Evolutionary conservation across 2,888 invertebrate species (phyloP).

Genomic region (Eudemis profundana): DNA sequence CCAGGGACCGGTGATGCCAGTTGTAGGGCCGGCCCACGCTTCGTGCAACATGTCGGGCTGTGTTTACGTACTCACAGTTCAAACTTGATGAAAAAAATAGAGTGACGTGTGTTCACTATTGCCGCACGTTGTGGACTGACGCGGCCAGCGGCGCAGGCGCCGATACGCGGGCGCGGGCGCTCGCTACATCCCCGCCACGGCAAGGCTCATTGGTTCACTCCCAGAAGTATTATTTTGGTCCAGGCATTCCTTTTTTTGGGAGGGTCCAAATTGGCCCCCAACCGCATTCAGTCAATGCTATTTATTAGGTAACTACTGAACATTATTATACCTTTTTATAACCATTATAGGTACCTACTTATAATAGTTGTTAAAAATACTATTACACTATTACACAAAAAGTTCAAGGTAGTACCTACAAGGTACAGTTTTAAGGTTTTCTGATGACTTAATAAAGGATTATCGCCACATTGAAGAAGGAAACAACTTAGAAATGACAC

Average conservation of each 20-base stretch:
- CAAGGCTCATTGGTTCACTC: slow-evolving; percentile 49
- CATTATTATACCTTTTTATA: too few relatives aligned
- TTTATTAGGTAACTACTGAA: too few relatives aligned
- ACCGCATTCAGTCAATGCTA: neutral
- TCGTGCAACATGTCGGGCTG: slow-evolving; percentile 72
- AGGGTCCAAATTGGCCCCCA: slow-evolving; percentile 22
- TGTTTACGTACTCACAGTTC: slow-evolving; percentile 45
- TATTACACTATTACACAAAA: too few relatives aligned
- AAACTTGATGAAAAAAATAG: neutral
- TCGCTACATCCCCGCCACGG: slow-evolving; percentile 51
- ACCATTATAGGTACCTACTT: too few relatives aligned
- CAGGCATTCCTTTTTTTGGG: slow-evolving; percentile 37
- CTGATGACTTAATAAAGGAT: too few relatives aligned
- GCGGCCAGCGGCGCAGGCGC: slow-evolving; percentile 44
- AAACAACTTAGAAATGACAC: neutral
- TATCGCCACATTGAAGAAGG: too few relatives aligned
- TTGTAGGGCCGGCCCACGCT: slow-evolving; percentile 59
- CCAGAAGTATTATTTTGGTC: slow-evolving; percentile 33
- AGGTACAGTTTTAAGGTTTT: too few relatives aligned
- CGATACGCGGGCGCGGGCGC: slow-evolving; percentile 50
- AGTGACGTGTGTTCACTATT: slow-evolving; percentile 27
- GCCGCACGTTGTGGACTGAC: slow-evolving; percentile 35
- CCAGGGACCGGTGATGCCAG: slow-evolving; percentile 52
- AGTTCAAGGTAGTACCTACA: too few relatives aligned
- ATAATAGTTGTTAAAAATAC: too few relatives aligned